Conservation (phyloP, 2,888 invertebrate species). For the Meiosimyza decipiens region DNA sequence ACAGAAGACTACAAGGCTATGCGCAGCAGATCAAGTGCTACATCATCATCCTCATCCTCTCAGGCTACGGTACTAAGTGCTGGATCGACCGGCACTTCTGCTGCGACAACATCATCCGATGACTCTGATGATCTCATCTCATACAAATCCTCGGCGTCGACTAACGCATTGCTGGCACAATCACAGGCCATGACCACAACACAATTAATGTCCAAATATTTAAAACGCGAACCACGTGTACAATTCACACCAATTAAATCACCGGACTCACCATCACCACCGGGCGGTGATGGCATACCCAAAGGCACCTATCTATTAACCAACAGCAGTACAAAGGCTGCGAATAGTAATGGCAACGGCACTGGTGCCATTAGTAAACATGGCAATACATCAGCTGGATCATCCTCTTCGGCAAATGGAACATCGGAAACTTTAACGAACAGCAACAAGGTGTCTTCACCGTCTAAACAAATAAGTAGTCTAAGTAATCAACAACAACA, state of each 20-base stretch:
- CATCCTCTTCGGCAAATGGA: constrained; percentile 39
- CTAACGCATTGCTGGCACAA: constrained; percentile 63
- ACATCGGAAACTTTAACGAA: constrained; percentile 46
- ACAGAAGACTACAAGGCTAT: constrained; percentile 61
- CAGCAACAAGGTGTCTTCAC: constrained; percentile 56
- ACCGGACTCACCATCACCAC: constrained; percentile 64
- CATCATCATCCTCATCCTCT: constrained; percentile 63
- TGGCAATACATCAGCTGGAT: constrained; percentile 42
- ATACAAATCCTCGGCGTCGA: constrained; percentile 64
- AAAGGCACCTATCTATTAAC: constrained; percentile 63
- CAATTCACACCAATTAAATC: constrained; percentile 64
- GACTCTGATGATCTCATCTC: constrained; percentile 64
- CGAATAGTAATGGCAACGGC: constrained; percentile 46
- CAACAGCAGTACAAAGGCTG: constrained; percentile 45
- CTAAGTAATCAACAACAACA: constrained; percentile 41
- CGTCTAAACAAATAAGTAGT: constrained; percentile 56
- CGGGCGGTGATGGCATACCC: constrained; percentile 56
- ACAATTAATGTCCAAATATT: constrained; percentile 65
- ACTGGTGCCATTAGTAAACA: constrained; percentile 58
- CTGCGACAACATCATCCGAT: constrained; percentile 62
- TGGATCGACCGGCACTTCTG: constrained; percentile 63
- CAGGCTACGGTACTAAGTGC: constrained; percentile 62
- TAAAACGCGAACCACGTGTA: constrained; percentile 64
- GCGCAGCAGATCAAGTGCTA: constrained; percentile 62
- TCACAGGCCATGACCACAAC: constrained; percentile 66